These are phyloP conservation scores for Hyperoplus lanceolatus DNA, from an alignment of 2,797 vertebrate genomes.

Conservation along the genomic window DNA sequence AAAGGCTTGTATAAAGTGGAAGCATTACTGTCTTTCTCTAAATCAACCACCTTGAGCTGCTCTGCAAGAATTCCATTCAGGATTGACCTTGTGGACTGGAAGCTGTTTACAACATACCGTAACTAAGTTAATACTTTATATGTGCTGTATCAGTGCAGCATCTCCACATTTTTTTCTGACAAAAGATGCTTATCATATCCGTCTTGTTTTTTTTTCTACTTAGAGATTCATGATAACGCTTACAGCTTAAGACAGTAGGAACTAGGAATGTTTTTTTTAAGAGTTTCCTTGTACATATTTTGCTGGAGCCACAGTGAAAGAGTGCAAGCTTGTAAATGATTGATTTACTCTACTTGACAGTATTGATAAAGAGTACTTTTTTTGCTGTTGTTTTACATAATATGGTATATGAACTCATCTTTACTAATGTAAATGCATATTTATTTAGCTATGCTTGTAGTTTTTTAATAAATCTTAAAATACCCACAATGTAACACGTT, in stretches of 20 bases:
- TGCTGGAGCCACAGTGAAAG: not conserved
- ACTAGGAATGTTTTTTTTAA: constrained; percentile 26
- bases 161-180: constrained; percentile 1
- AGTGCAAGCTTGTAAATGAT: constrained; percentile 17
- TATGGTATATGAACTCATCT: not conserved
- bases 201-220: not conserved
- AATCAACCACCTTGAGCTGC: not conserved
- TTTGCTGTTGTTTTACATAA: not conserved
- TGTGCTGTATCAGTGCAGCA: not conserved
- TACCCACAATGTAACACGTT: not conserved
- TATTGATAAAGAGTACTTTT: not conserved
- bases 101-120: not conserved
- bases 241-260: constrained; percentile 4
- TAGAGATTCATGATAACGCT: not conserved
- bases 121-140: not conserved
- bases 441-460: not conserved
- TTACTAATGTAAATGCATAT: not conserved
- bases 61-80: not conserved
- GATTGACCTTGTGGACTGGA: not conserved
- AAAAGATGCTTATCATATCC: not conserved
- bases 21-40: not conserved
- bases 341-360: constrained; percentile 21
- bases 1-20: not conserved
- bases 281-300: constrained; percentile 7
- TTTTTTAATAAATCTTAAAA: not conserved